These are phyloP conservation scores for Paratilapia polleni DNA, from an alignment of 2,113 vertebrate species.

Conservation along the genomic window DNA sequence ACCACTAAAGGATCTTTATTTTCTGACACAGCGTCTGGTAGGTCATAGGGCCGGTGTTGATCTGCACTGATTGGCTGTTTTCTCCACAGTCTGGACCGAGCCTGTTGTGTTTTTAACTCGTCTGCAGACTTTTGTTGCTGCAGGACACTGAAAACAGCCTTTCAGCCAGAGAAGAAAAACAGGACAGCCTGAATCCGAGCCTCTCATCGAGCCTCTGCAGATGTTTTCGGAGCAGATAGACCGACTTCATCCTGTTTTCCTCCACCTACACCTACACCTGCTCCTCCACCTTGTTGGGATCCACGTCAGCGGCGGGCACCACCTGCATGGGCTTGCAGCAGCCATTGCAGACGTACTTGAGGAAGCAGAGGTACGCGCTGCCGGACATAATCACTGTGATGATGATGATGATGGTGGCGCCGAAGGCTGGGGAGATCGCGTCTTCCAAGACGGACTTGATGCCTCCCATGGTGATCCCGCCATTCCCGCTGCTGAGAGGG, in stretches of 20 bases:
- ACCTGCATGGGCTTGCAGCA: slow-evolving; percentile 78
- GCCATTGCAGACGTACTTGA: slow-evolving; percentile 79
- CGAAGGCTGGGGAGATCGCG: slow-evolving; percentile 64
- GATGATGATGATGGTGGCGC: slow-evolving; percentile 76
- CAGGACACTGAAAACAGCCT: background rate
- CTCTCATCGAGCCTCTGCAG: background rate
- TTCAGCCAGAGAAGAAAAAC: background rate
- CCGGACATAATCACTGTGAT: slow-evolving; percentile 65
- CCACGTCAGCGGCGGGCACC: slow-evolving; percentile 60
- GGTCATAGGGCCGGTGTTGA: background rate
- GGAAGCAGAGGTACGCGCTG: slow-evolving; percentile 79
- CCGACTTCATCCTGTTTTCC: background rate
- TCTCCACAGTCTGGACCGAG: background rate
- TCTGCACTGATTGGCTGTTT: background rate
- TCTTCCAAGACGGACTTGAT: slow-evolving; percentile 66
- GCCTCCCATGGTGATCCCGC: slow-evolving; percentile 22
- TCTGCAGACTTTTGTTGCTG: background rate
- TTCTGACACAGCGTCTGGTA: background rate
- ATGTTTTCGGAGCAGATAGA: background rate
- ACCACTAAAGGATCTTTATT: background rate
- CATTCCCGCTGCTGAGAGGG: background rate
- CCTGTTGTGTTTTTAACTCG: background rate
- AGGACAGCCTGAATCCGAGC: background rate
- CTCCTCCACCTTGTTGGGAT: slow-evolving; percentile 75
- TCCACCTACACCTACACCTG: slow-evolving; percentile 62